Base-by-base conservation (phyloP, 2,113 vertebrate genomes). In the Chaetodon trifascialis region DNA sequence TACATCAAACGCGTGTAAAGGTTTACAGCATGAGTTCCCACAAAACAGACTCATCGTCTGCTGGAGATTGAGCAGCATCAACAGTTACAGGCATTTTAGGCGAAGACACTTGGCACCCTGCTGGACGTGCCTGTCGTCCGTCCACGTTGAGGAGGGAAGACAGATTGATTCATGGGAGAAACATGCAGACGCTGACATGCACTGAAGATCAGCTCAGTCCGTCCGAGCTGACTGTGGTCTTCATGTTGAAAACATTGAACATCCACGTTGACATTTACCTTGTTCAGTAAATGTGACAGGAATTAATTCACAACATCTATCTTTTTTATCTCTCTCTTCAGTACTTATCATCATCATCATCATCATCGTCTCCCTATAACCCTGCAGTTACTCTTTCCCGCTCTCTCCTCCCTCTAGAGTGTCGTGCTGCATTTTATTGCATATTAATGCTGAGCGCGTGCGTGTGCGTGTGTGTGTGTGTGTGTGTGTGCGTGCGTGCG, bases 401-500 rank as follows among this genome's bases (percentile, higher is more conserved):
- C 54, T 17, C 51, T n/a, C 12, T 21, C 15, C 25, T 74, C 63
- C 21, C 84, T 34, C 44, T 12, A 0, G 44, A 59, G 69, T 36
- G 52, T 21, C 54, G n/a, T 82, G 74, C 73, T 87, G 76, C 84
- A 84, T 87, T 89, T 89, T 82, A 82, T 70, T 73, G 74, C 86
- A 83, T 84, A 89, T 85, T 88, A 79, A 85, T 88, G 70, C 30
- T 58, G 76, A 59, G 77, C 17, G 74, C 63, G 52, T 71, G 34
- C 80, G 70, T 79, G 74, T 86, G 70, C 71, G n/a, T 65, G 51
- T 49, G 34, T 73, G 63, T 80, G 75, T 78, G 66, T 76, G 30
- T 69, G 46, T 47, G 40, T 78, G 67, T 80, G 72, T 90, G 82
- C n/a, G 30, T 30, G 30, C 3, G 74, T 67, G 52, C 67, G 34